Evolutionary conservation across 2,888 invertebrate species (phyloP).

Genomic region (Dicyrtomina minuta): DNA sequence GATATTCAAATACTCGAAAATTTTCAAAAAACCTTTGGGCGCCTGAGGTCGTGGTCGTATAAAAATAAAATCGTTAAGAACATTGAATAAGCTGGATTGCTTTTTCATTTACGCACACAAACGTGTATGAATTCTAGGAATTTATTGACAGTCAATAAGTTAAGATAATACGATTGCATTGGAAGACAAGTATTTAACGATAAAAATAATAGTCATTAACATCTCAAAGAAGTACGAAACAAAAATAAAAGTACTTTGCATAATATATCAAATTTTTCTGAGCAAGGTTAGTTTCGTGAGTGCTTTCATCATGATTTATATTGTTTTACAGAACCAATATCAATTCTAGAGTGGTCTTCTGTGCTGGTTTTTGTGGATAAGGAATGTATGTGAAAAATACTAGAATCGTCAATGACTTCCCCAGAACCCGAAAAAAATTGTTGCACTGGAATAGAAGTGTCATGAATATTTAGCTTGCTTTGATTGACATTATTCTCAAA

Average conservation of each 20-base stretch:
- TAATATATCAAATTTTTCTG: constrained; percentile 4
- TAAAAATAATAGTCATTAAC: too few species aligned
- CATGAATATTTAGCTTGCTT: not conserved
- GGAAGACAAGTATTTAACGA: too few species aligned
- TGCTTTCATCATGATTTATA: constrained; percentile 39
- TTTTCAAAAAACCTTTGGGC: too few species aligned
- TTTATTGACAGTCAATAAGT: too few species aligned
- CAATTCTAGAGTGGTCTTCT: constrained; percentile 40
- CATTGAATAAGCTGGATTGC: too few species aligned
- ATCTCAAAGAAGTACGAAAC: not conserved
- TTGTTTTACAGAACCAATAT: constrained; percentile 39
- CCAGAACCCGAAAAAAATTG: not conserved
- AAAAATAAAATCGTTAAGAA: too few species aligned
- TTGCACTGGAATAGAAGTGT: constrained; percentile 16
- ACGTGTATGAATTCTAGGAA: too few species aligned
- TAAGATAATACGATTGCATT: too few species aligned
- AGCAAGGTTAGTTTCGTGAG: constrained; percentile 22
- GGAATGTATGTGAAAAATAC: constrained; percentile 17
- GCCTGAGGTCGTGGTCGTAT: too few species aligned
- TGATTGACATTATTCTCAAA: constrained; percentile 37
- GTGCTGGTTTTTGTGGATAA: constrained; percentile 12
- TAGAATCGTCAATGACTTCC: not conserved
- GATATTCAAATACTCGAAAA: too few species aligned
- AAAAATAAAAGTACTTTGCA: constrained; percentile 8
- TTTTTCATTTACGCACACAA: too few species aligned